Evolutionary conservation across 1,140 invertebrate species (phyloP).

Genomic region (Nasonia longicornis): DNA sequence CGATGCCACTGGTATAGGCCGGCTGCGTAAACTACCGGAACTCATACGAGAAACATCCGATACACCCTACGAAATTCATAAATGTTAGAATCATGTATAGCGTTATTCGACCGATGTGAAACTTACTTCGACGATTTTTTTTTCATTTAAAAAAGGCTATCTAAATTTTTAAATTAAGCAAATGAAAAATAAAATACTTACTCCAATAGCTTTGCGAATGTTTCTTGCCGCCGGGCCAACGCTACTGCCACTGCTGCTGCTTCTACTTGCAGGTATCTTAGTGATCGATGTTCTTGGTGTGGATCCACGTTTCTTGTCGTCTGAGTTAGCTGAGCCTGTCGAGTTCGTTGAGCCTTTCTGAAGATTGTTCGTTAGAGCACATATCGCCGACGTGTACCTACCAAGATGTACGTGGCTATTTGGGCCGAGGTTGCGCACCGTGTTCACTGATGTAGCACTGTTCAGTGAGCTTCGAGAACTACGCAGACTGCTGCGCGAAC

Average conservation of each 20-base stretch:
- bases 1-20: conserved; percentile 69
- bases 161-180: neutral
- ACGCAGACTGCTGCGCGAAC: conserved; percentile 79
- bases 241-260: conserved; percentile 80
- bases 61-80: neutral
- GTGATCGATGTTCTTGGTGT: conserved; percentile 52
- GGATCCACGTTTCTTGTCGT: conserved; percentile 55
- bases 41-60: conserved; percentile 7
- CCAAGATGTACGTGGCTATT: conserved; percentile 59
- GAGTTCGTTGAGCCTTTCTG: conserved; percentile 53
- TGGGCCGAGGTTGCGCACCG: conserved; percentile 76
- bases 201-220: conserved; percentile 56
- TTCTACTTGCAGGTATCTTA: conserved; percentile 77
- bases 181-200: conserved; percentile 46
- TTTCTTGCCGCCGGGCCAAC: conserved; percentile 67
- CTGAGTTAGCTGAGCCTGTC: conserved; percentile 46
- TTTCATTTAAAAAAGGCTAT: neutral
- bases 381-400: conserved; percentile 64
- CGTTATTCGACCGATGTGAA: too few relatives aligned
- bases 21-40: neutral
- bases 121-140: too few relatives aligned
- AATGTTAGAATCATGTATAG: neutral
- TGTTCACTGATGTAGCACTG: conserved; percentile 83
- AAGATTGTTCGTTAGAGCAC: conserved; percentile 63
- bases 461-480: conserved; percentile 86